Evolutionary conservation across 1,140 invertebrate genomes (phyloP).

Genomic region (Anoplophora glabripennis): DNA sequence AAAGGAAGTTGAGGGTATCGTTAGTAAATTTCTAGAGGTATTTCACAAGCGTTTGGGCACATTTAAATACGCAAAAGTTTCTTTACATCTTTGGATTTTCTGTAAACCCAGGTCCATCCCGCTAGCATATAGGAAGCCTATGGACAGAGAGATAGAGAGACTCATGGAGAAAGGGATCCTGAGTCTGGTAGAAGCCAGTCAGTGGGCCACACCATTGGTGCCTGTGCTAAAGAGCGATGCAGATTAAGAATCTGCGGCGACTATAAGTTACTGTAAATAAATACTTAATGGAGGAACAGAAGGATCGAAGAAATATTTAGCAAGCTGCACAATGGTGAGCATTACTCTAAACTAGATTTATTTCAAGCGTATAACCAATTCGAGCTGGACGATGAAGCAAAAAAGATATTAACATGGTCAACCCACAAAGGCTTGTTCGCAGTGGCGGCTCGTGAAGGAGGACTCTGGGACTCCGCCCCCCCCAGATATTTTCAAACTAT

Average conservation of each 20-base stretch:
- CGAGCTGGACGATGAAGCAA: slow-evolving; percentile 36
- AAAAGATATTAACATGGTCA: slow-evolving; percentile 38
- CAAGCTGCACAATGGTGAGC: slow-evolving; percentile 10
- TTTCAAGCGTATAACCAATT: slow-evolving; percentile 19
- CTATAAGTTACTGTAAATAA: slow-evolving; percentile 45
- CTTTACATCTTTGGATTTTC: too few relatives aligned
- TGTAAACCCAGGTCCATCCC: too few relatives aligned
- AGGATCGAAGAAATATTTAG: slow-evolving; percentile 13
- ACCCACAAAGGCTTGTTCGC: slow-evolving; percentile 43
- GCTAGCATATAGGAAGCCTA: too few relatives aligned
- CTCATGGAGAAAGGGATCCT: slow-evolving; percentile 27
- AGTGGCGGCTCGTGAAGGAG: too few relatives aligned
- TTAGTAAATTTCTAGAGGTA: too few relatives aligned
- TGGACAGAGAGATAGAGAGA: too few relatives aligned
- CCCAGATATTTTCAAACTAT: too few relatives aligned
- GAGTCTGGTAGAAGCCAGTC: slow-evolving; percentile 38
- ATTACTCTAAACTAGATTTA: slow-evolving; percentile 27
- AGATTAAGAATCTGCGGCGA: slow-evolving; percentile 45
- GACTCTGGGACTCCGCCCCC: too few relatives aligned
- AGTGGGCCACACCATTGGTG: slow-evolving; percentile 46
- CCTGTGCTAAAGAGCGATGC: slow-evolving; percentile 50
- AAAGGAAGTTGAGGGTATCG: too few relatives aligned
- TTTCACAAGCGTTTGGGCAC: too few relatives aligned
- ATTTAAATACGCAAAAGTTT: too few relatives aligned
- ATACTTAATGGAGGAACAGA: slow-evolving; percentile 15